Conservation (phyloP, 1,140 invertebrate genomes). For the Telenomus remus region DNA sequence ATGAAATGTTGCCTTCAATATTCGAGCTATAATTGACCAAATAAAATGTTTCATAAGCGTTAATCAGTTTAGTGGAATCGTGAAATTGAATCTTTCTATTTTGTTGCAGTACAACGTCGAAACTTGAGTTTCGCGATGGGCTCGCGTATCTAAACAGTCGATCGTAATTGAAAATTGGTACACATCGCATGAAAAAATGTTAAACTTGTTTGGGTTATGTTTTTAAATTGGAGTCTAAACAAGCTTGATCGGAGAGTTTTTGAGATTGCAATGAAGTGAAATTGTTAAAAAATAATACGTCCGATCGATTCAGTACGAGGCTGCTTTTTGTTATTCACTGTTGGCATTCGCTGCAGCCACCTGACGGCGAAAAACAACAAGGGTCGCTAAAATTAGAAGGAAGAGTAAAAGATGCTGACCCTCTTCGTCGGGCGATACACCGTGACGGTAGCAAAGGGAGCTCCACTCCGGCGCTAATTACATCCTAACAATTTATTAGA, state of each 20-base stretch:
- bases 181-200: slow-evolving; percentile 11
- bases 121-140: slow-evolving; percentile 4
- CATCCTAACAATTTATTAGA: slow-evolving; percentile 54
- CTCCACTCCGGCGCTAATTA: slow-evolving; percentile 39
- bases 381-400: slow-evolving; percentile 17
- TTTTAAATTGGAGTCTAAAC: too few species aligned
- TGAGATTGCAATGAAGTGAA: slow-evolving; percentile 44
- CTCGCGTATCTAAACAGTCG: slow-evolving; percentile 4
- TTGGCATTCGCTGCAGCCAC: slow-evolving; percentile 34
- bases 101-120: slow-evolving; percentile 8
- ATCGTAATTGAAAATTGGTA: slow-evolving; percentile 41
- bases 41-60: neutral
- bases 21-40: too few species aligned
- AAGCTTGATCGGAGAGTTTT: slow-evolving; percentile 39
- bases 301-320: slow-evolving; percentile 8
- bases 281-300: slow-evolving; percentile 51
- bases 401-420: slow-evolving; percentile 10
- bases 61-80: neutral
- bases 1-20: neutral
- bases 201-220: too few species aligned
- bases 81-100: slow-evolving; percentile 1
- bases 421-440: slow-evolving; percentile 12
- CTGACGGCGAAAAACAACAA: slow-evolving; percentile 27
- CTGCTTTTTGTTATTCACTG: slow-evolving; percentile 21
- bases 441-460: slow-evolving; percentile 28